phyloP scores from a whole-genome alignment of 2,113 vertebrate species.

The Mastomys coucha region DNA sequence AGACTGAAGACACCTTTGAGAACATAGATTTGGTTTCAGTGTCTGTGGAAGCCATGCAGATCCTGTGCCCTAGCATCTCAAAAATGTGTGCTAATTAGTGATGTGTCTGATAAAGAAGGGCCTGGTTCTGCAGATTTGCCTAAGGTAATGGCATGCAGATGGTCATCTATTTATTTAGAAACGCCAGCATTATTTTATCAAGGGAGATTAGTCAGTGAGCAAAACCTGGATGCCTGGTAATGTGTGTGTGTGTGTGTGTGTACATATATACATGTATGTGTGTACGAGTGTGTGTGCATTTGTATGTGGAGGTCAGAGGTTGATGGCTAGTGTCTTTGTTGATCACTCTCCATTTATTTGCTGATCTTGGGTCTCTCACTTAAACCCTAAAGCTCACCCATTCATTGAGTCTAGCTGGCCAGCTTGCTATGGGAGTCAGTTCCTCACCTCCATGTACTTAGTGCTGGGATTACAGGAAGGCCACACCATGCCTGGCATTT shows the following conservation, averaged over 20 bases:
- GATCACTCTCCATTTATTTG: not conserved
- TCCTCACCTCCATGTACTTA: not conserved
- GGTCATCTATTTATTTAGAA: constrained; percentile 68
- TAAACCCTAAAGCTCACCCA: not conserved
- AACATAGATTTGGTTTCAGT: constrained; percentile 12
- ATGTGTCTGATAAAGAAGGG: not conserved
- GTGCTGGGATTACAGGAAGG: not conserved
- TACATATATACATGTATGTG: not conserved
- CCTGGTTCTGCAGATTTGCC: constrained; percentile 28
- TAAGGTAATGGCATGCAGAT: constrained; percentile 50
- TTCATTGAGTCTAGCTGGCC: not conserved
- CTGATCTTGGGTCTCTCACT: not conserved
- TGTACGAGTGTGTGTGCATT: too few species aligned
- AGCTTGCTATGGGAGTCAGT: not conserved
- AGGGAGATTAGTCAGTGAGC: constrained; percentile 25
- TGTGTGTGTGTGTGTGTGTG: not conserved
- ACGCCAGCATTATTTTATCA: constrained; percentile 52
- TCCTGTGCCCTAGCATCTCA: constrained; percentile 30
- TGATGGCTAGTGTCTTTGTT: not conserved
- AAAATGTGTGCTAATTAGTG: constrained; percentile 63
- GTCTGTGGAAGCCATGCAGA: not conserved
- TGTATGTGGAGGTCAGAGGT: too few species aligned
- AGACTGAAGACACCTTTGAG: constrained; percentile 23
- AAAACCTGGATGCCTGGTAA: not conserved
- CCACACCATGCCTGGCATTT: not conserved